These are phyloP conservation scores for Xerus rutilus DNA, from an alignment of 2,797 vertebrate species.

Conservation along the genomic window DNA sequence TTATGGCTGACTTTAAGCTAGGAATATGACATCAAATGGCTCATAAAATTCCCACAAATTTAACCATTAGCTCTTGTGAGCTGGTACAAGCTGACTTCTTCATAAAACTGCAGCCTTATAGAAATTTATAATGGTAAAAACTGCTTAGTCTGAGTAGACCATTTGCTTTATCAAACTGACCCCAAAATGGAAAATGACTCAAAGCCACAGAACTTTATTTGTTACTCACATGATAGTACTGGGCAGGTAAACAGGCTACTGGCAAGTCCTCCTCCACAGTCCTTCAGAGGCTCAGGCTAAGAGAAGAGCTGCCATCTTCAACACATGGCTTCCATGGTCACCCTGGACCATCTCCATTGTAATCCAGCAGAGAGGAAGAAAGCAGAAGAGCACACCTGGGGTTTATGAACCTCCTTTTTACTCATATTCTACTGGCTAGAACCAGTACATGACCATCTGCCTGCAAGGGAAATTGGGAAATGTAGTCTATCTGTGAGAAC, in stretches of 20 bases:
- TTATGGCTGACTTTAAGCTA: conserved; percentile 1
- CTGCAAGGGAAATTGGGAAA: not conserved
- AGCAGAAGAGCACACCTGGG: not conserved
- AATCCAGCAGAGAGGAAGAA: not conserved
- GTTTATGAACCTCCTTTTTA: not conserved
- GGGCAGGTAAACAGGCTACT: not conserved
- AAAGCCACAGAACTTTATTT: not conserved
- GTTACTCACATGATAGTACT: not conserved
- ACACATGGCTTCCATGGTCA: not conserved
- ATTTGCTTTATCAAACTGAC: not conserved
- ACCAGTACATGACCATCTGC: not conserved
- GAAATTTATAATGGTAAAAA: not conserved
- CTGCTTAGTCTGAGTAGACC: not conserved
- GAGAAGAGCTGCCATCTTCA: not conserved
- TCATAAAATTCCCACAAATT: not conserved
- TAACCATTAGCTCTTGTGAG: not conserved
- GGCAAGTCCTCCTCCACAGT: not conserved
- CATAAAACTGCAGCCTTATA: not conserved
- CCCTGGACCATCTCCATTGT: not conserved
- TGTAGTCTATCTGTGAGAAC: not conserved
- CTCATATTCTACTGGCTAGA: not conserved
- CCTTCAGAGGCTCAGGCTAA: not conserved
- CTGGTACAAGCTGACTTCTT: not conserved
- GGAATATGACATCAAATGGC: not conserved
- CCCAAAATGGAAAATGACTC: not conserved